Base-by-base conservation (phyloP, 2,113 vertebrate genomes). In the Myotis davidii region DNA sequence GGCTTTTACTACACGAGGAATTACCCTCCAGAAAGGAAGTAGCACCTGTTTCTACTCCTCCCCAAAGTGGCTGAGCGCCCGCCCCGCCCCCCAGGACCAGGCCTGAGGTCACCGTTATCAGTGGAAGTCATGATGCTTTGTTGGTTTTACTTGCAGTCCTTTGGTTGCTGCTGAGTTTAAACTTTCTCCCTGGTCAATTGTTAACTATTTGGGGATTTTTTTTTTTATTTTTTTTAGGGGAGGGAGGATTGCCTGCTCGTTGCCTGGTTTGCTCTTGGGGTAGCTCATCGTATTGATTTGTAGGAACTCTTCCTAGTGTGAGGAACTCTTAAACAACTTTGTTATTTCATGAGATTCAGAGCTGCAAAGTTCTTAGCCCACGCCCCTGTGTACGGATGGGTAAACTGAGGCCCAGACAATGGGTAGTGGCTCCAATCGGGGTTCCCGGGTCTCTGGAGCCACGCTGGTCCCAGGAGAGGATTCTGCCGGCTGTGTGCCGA, bases 201-300 rank as follows among this genome's bases (percentile, higher is more conserved):
- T 81, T 85, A 92, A 89, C 48, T 18, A 34, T 39, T 85, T 39
- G 52, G 27, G 64, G 27, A n/a, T 52, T 9, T 78, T 9, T 54
- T 6, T 18, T 61, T 61, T n/a, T n/a, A n/a, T n/a, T 27, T 61
- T 59, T 54, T 20, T 23, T 59, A 59, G 9, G 56, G 12, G 45
- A 23, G 45, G 17, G 16, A 61, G 39, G n/a, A n/a, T 56, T 52
- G 23, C 65, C 39, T 37, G 10, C 27, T 72, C 39, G 48, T 10
- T 69, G 72, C 54, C 72, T 27, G 25, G 16, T 56, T 94, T 69
- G 39, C 50, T 77, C 69, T 70, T 27, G 50, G 21, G 29, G 42
- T 42, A 2, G 89, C 91, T 94, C 54, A 87, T 61, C 61, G 81
- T 73, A 48, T 21, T 89, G 67, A 73, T 73, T 93, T 83, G 39